These are phyloP conservation scores for Nylanderia fulva DNA, from an alignment of 1,140 invertebrate species.

Conservation along the genomic window DNA sequence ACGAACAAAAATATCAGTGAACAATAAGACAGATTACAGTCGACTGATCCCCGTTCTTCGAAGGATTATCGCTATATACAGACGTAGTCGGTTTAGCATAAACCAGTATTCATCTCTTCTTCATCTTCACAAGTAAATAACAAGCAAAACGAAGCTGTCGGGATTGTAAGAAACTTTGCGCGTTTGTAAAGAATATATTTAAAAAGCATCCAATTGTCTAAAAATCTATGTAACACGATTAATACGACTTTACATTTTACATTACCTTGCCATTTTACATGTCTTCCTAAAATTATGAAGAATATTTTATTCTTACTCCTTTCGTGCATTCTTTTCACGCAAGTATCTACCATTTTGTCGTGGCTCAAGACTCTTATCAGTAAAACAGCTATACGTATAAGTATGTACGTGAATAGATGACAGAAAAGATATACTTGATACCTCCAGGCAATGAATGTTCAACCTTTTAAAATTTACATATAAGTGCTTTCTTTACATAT, in stretches of 20 bases:
- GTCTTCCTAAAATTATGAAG: not conserved
- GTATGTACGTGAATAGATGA: constrained; percentile 1
- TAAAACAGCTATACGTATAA: not conserved
- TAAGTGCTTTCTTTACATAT: not conserved
- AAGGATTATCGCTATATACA: constrained; percentile 26
- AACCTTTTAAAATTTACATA: constrained; percentile 1
- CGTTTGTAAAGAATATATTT: constrained; percentile 17
- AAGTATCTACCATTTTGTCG: not conserved
- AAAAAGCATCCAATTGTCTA: not conserved
- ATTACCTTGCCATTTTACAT: not conserved
- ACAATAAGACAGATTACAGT: constrained; percentile 14
- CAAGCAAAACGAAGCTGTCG: not conserved
- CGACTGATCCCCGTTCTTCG: constrained; percentile 9
- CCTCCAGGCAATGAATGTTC: constrained; percentile 1
- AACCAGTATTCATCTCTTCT: constrained; percentile 19
- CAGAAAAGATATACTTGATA: constrained; percentile 15
- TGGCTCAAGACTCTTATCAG: not conserved
- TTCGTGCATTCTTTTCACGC: not conserved
- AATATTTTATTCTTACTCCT: not conserved
- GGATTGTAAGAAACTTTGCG: not conserved
- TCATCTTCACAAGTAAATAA: not conserved
- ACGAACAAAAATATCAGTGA: constrained; percentile 14
- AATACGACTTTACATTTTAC: not conserved
- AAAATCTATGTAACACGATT: not conserved
- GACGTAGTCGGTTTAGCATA: constrained; percentile 18